Evolutionary conservation across 2,113 vertebrate genomes (phyloP), one percentile per base, ranked within the genome.

Genomic region (Eudyptes chrysolophus): DNA sequence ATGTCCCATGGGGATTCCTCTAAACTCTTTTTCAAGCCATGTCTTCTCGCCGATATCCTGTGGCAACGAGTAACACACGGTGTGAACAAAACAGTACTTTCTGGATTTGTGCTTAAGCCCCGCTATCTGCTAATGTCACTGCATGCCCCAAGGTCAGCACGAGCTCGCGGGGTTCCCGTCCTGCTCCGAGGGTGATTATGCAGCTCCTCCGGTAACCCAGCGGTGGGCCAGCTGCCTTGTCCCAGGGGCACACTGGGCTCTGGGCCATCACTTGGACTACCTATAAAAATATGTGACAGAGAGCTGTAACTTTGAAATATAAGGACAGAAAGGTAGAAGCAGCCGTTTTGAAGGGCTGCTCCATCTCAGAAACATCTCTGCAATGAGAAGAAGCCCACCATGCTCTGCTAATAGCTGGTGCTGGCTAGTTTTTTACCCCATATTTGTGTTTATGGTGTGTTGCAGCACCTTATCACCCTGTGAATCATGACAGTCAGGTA

Each of bases 161-260:
- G 2, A 77, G 26, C 52, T 40, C 6, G 0, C 0, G 1, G 68
- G 84, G 30, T 4, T 51, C 54, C 72, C 0, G 0, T 74, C n/a
- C 58, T 61, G 44, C 66, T 66, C 66, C 3, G 1, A 72, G 68
- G 32, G n/a, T 0, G 3, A 49, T 18, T 70, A 40, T 6, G 0
- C 66, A 49, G 66, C 89, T 75, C 34, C 75, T 58, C 42, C 5
- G 1, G 48, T 62, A 74, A 44, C 32, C 38, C 44, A 4, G 10
- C 1, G 3, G 19, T 55, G 57, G 48, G 13, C 25, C 60, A 70
- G 40, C 54, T 57, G 82, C 34, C 44, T 22, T 10, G 20, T 49
- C 81, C 36, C 3, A 1, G 55, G 34, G 61, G 25, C 57, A 38
- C 22, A 15, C 6, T 3, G 27, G 36, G 62, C 62, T 92, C 68